phyloP scores from a whole-genome alignment of 2,113 vertebrate genomes.

The Cochlearius cochlearius region DNA sequence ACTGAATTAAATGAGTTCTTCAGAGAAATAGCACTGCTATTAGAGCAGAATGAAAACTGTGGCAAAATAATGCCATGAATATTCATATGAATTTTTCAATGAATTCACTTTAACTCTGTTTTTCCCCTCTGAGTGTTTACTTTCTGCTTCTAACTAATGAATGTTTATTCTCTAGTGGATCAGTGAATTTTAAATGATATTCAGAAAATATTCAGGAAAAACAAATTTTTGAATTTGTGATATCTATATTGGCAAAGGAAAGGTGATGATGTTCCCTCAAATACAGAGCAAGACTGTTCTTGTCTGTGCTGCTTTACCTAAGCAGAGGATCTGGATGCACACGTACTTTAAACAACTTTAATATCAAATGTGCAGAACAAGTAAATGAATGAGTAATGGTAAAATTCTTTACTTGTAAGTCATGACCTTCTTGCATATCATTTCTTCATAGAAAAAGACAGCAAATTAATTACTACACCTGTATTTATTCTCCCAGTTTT shows the following conservation, averaged over 20 bases:
- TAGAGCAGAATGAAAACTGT: neutral
- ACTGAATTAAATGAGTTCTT: conserved; percentile 15
- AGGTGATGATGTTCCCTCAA: neutral
- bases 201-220: neutral
- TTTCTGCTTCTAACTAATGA: neutral
- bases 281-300: neutral
- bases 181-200: neutral
- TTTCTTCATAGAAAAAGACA: neutral
- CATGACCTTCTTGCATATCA: neutral
- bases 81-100: conserved; percentile 12
- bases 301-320: neutral
- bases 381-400: neutral
- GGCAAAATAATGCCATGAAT: conserved; percentile 20
- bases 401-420: neutral
- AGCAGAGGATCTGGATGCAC: neutral
- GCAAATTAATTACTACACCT: neutral
- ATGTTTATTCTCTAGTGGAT: neutral
- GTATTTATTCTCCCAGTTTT: neutral
- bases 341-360: neutral
- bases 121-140: neutral
- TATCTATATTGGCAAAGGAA: neutral
- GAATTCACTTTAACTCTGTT: neutral
- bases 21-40: neutral
- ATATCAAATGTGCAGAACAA: neutral
- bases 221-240: neutral